phyloP scores from a whole-genome alignment of 2,888 invertebrate genomes.

The Thelaira solivaga region DNA sequence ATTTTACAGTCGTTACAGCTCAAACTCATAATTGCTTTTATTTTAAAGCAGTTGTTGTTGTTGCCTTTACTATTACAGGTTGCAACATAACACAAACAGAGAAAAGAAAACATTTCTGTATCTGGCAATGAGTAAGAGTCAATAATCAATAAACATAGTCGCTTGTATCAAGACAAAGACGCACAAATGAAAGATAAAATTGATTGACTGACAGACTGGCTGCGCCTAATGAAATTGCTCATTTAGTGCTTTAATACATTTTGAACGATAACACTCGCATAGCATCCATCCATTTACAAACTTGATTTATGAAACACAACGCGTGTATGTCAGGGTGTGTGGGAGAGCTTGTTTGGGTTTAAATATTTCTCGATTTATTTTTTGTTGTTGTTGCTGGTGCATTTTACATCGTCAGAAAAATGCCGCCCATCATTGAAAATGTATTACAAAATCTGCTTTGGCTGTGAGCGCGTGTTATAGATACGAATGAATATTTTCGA shows the following conservation, averaged over 20 bases:
- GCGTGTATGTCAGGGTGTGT: too few species aligned
- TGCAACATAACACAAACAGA: constrained; percentile 16
- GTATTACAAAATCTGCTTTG: constrained; percentile 34
- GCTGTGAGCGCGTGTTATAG: constrained; percentile 20
- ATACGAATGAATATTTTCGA: too few species aligned
- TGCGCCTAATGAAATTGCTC: neutral
- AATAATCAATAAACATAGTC: constrained; percentile 34
- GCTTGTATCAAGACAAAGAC: neutral
- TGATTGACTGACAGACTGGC: neutral
- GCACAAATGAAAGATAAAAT: constrained; percentile 19
- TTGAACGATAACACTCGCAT: too few species aligned
- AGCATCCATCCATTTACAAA: constrained; percentile 32
- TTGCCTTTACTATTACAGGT: neutral
- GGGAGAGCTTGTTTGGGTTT: neutral
- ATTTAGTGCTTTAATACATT: constrained; percentile 24
- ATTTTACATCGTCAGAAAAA: constrained; percentile 30
- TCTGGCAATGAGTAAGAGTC: constrained; percentile 25
- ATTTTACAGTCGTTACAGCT: neutral
- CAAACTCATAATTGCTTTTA: neutral
- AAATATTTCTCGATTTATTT: neutral
- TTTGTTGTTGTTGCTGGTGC: neutral
- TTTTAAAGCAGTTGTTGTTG: constrained; percentile 1
- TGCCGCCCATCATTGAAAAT: constrained; percentile 35
- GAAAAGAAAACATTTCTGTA: constrained; percentile 16
- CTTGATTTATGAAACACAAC: constrained; percentile 12